phyloP scores from a whole-genome alignment of 2,888 invertebrate species.

The Caenorhabditis angaria region DNA sequence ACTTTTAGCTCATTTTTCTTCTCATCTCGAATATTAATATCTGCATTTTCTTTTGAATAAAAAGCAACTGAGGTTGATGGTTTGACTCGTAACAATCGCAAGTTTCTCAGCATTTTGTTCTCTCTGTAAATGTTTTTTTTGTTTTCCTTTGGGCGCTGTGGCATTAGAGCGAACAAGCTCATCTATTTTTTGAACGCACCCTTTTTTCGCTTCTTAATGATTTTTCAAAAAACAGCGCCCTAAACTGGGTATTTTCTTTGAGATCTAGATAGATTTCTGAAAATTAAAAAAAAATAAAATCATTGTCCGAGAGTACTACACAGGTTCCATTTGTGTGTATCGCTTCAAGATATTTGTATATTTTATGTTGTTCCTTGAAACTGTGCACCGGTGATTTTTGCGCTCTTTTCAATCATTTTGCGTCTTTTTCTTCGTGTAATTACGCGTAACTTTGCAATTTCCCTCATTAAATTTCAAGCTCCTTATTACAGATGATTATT shows the following conservation, averaged over 20 bases:
- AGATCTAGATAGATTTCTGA: no score
- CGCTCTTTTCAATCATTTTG: not conserved
- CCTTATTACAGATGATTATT: not conserved
- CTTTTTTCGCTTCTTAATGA: not conserved
- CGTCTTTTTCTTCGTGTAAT: not conserved
- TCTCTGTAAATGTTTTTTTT: not conserved
- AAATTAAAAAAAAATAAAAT: not conserved
- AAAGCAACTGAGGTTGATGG: slow-evolving; percentile 13
- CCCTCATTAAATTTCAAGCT: not conserved
- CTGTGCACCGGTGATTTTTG: slow-evolving; percentile 5
- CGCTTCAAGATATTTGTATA: not conserved
- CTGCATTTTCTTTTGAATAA: slow-evolving; percentile 21
- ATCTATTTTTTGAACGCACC: not conserved
- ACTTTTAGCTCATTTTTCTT: slow-evolving; percentile 29
- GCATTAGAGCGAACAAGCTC: not conserved
- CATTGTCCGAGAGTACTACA: slow-evolving; percentile 25
- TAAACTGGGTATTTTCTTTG: no score
- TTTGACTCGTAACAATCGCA: slow-evolving; percentile 3
- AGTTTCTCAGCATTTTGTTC: slow-evolving; percentile 17
- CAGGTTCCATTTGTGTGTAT: not conserved
- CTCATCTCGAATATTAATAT: slow-evolving; percentile 8
- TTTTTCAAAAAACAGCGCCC: not conserved
- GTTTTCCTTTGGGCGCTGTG: not conserved
- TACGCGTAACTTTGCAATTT: no score
- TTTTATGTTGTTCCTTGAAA: not conserved